A percentile compares a stretch with the other conserved stretches of the same genome.
Evolutionary conservation across 2,113 vertebrate species (phyloP).

Genomic region (Dinomys branickii): DNA sequence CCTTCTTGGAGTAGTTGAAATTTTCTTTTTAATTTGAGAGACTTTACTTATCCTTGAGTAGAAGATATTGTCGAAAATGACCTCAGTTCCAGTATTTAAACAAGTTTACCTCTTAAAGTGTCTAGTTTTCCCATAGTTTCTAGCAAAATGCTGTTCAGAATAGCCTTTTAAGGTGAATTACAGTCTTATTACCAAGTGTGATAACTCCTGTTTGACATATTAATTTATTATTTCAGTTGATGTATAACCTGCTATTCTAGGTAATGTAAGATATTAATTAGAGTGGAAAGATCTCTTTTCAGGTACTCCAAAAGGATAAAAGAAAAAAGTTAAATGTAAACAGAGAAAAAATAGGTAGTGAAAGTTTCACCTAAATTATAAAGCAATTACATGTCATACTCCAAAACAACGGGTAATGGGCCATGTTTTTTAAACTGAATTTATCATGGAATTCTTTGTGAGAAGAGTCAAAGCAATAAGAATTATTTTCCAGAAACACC

Average conservation of each 20-base stretch:
- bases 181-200: background rate
- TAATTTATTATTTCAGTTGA: conserved; percentile 1
- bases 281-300: background rate
- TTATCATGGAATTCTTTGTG: conserved; percentile 26
- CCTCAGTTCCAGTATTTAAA: conserved; percentile 12
- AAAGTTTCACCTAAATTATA: conserved; percentile 40
- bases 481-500: conserved; percentile 68
- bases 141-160: background rate
- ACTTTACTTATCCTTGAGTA: background rate
- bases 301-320: conserved; percentile 14
- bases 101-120: background rate
- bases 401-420: background rate
- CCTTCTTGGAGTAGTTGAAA: background rate
- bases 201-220: background rate
- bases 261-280: background rate
- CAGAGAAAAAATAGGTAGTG: background rate
- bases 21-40: background rate
- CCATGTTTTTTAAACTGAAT: background rate
- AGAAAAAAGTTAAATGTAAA: background rate
- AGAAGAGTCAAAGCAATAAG: conserved; percentile 30
- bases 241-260: background rate
- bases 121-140: background rate
- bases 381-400: conserved; percentile 21
- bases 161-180: background rate
- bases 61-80: background rate